Percentiles rank a stretch among this genome's conserved stretches.
Evolutionary conservation across 1,140 invertebrate genomes (phyloP).

Genomic region (Procambarus clarkii): DNA sequence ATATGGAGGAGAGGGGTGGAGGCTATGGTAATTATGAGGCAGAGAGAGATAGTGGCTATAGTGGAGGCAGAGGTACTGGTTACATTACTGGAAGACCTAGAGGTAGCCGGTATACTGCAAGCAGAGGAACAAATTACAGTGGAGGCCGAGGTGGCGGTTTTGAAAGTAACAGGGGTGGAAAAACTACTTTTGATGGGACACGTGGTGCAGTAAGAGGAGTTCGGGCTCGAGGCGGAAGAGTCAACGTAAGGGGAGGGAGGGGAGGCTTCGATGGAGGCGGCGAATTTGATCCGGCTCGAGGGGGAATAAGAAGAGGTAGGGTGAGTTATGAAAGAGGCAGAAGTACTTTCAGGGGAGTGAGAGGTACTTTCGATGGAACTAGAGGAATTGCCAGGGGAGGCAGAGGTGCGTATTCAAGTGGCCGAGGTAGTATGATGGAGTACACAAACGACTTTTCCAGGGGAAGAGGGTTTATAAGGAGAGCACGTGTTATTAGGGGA

Average conservation of each 20-base stretch:
- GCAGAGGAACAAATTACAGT: not conserved
- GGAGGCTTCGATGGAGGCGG: not conserved
- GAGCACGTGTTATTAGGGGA: not conserved
- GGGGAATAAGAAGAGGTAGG: slow-evolving; percentile 15
- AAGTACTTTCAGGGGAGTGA: slow-evolving; percentile 15
- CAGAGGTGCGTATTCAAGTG: not conserved
- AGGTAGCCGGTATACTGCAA: not conserved
- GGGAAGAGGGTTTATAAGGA: slow-evolving; percentile 21
- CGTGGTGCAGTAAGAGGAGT: not conserved
- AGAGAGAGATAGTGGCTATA: not conserved
- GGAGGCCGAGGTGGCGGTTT: slow-evolving; percentile 1
- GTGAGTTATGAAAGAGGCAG: not conserved
- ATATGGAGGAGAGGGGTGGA: not conserved
- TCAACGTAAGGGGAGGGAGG: not conserved
- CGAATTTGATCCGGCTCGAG: not conserved
- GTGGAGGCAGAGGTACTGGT: not conserved
- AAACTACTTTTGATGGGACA: not conserved
- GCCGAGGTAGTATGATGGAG: slow-evolving; percentile 27
- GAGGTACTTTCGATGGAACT: not conserved
- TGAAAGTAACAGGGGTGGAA: not conserved
- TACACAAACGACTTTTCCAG: slow-evolving; percentile 47
- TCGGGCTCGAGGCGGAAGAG: not conserved
- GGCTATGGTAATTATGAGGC: not conserved
- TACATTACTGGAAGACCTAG: not conserved
- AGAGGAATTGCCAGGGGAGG: not conserved